Evolutionary conservation across 2,888 invertebrate genomes (phyloP).

Genomic region (Argyresthia goedartella): DNA sequence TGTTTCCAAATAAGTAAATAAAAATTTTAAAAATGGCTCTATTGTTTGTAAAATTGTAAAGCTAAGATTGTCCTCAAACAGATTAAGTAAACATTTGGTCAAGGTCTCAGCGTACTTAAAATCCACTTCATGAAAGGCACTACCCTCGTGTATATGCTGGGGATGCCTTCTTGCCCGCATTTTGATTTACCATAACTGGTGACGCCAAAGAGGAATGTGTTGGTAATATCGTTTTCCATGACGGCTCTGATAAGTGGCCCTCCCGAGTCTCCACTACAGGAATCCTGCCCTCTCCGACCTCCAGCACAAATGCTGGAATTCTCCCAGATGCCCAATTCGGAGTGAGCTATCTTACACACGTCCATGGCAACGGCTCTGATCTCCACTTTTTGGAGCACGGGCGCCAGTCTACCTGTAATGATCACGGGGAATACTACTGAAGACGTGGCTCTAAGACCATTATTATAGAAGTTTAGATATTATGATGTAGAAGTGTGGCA

Average conservation of each 20-base stretch:
- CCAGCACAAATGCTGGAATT: slow-evolving; percentile 65
- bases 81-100: neutral
- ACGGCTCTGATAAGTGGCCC: slow-evolving; percentile 57
- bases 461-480: no score
- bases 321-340: slow-evolving; percentile 22
- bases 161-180: slow-evolving; percentile 48
- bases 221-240: slow-evolving; percentile 24
- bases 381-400: slow-evolving; percentile 37
- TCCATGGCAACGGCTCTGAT: slow-evolving; percentile 33
- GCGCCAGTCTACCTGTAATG: slow-evolving; percentile 19
- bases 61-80: no score
- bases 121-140: slow-evolving; percentile 73
- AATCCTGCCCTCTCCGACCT: slow-evolving; percentile 56
- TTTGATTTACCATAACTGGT: slow-evolving; percentile 31
- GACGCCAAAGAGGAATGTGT: slow-evolving; percentile 64
- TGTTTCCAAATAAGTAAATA: no score
- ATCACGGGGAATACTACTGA: no score
- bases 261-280: slow-evolving; percentile 73
- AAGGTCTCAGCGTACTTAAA: slow-evolving; percentile 11
- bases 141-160: slow-evolving; percentile 74
- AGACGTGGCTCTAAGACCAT: no score
- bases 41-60: no score
- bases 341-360: slow-evolving; percentile 15
- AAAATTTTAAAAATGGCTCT: no score
- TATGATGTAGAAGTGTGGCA: no score